These are phyloP conservation scores for Ceratotherium simum DNA, from an alignment of 2,113 vertebrate genomes.

Conservation along the genomic window DNA sequence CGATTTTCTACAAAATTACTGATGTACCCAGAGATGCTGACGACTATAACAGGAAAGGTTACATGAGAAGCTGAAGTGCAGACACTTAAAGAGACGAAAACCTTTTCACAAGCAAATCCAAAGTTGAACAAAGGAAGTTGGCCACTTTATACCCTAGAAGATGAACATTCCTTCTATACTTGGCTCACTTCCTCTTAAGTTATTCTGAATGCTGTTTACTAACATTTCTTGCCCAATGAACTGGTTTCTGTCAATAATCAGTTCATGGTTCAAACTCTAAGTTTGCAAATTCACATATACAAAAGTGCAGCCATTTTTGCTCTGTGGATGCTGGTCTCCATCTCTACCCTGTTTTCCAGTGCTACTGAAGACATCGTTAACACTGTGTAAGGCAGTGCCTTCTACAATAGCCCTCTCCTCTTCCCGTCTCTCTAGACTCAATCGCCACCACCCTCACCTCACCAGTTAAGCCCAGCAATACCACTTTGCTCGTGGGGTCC, in stretches of 20 bases:
- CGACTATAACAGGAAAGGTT: neutral
- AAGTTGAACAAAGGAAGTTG: neutral
- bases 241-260: neutral
- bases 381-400: neutral
- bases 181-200: neutral
- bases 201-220: neutral
- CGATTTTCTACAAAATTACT: neutral
- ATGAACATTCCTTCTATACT: neutral
- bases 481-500: neutral
- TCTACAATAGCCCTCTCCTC: neutral
- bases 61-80: neutral
- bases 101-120: neutral
- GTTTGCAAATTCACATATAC: neutral
- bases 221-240: neutral
- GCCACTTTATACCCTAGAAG: neutral
- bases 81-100: neutral
- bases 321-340: neutral
- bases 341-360: neutral
- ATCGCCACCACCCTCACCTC: neutral
- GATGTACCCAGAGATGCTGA: neutral
- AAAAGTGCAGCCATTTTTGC: neutral
- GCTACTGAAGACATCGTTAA: neutral
- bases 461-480: neutral
- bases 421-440: neutral
- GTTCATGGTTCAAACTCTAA: neutral